These are phyloP conservation scores for Cheilosia vulpina DNA, from an alignment of 2,888 invertebrate species.

Conservation along the genomic window DNA sequence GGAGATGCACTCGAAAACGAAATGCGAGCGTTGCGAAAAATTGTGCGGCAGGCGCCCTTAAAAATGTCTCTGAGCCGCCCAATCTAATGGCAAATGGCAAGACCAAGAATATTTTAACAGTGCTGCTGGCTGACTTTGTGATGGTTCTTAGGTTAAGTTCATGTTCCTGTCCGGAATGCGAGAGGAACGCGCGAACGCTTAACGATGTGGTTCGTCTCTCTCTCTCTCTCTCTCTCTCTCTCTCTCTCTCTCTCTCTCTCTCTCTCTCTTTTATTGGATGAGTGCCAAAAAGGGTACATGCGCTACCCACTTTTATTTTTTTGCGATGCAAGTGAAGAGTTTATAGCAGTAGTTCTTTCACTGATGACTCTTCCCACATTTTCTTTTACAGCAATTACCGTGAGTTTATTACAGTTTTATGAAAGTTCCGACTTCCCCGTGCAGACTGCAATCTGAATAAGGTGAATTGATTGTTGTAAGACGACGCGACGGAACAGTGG, in stretches of 20 bases:
- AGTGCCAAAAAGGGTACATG: slow-evolving; percentile 53
- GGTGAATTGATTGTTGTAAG: slow-evolving; percentile 31
- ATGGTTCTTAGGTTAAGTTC: slow-evolving; percentile 64
- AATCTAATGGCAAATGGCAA: too few species aligned
- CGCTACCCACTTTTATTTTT: neutral
- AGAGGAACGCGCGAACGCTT: slow-evolving; percentile 58
- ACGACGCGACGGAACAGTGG: neutral
- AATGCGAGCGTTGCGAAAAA: slow-evolving; percentile 21
- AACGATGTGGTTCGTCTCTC: slow-evolving; percentile 25
- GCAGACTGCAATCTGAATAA: slow-evolving; percentile 1
- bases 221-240: too few species aligned
- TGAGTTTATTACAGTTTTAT: slow-evolving; percentile 57
- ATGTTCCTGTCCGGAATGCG: slow-evolving; percentile 62
- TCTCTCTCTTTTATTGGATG: slow-evolving; percentile 8
- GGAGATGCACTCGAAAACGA: slow-evolving; percentile 40
- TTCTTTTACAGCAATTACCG: slow-evolving; percentile 60
- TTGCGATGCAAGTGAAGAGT: neutral
- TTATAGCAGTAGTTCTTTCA: neutral
- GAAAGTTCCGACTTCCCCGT: slow-evolving; percentile 30
- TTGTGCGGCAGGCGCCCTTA: slow-evolving; percentile 34
- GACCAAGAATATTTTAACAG: slow-evolving; percentile 43
- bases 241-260: too few species aligned
- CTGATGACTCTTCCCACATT: slow-evolving; percentile 20
- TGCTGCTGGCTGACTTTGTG: slow-evolving; percentile 10
- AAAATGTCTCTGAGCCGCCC: neutral